Evolutionary conservation across 2,888 invertebrate species (phyloP).

Genomic region (Hyposoter dolosus): DNA sequence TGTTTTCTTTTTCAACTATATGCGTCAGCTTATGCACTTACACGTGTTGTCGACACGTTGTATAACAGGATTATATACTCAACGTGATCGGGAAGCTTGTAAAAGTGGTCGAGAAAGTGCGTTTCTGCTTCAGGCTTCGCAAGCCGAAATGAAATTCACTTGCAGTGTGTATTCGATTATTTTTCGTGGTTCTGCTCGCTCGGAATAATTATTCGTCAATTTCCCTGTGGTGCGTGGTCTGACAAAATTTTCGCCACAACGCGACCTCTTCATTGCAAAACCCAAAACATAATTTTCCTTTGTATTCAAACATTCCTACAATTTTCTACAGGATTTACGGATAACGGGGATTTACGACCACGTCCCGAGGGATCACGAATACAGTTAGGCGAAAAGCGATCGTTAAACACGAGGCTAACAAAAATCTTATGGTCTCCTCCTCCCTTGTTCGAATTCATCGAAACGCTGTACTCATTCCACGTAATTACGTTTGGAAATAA

Average conservation of each 20-base stretch:
- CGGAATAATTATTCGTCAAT: not conserved
- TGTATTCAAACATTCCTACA: not conserved
- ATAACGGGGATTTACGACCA: not conserved
- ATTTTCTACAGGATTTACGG: not conserved
- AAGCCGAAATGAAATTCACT: not conserved
- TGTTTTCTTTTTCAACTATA: not conserved
- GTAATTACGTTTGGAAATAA: not conserved
- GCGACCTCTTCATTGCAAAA: not conserved
- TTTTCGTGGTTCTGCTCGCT: not conserved
- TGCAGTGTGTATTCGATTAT: not conserved
- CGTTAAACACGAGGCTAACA: not conserved
- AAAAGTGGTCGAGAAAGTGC: not conserved
- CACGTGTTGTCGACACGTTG: slow-evolving; percentile 6
- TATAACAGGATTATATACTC: slow-evolving; percentile 32
- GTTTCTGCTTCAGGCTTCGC: not conserved
- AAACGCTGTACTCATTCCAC: not conserved
- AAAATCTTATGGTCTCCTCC: not conserved
- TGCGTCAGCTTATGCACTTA: slow-evolving; percentile 18
- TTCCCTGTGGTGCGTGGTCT: too few relatives aligned
- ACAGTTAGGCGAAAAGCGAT: not conserved
- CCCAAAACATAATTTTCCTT: not conserved
- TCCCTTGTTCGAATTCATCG: not conserved
- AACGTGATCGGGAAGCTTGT: not conserved
- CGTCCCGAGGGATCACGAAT: not conserved
- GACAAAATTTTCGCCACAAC: too few relatives aligned